These are phyloP conservation scores for Halotydeus destructor DNA, from an alignment of 1,140 invertebrate genomes.

Conservation along the genomic window DNA sequence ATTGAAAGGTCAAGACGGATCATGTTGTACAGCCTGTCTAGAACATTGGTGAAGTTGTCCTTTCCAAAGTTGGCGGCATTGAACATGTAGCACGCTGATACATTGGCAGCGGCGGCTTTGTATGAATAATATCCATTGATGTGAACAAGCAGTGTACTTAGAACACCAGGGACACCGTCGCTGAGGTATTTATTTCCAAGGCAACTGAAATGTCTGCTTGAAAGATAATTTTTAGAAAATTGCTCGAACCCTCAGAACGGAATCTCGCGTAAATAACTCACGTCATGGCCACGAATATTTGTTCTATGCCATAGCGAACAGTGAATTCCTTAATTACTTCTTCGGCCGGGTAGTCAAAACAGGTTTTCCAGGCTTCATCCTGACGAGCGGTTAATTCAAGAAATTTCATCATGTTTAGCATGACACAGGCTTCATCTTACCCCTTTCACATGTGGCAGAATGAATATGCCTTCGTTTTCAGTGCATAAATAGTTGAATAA, in stretches of 20 bases:
- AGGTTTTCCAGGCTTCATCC: conserved; percentile 34
- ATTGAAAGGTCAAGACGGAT: conserved; percentile 32
- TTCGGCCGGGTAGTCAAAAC: conserved; percentile 32
- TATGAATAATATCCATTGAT: conserved; percentile 37
- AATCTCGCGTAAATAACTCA: conserved; percentile 18
- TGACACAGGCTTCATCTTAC: conserved; percentile 14
- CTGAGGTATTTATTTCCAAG: conserved; percentile 35
- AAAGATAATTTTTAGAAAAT: conserved; percentile 4
- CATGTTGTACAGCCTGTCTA: conserved; percentile 34
- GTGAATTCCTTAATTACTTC: conserved; percentile 36
- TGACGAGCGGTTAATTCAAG: background rate
- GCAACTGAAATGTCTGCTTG: conserved; percentile 31
- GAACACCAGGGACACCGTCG: conserved; percentile 31
- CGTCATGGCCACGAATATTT: conserved; percentile 35
- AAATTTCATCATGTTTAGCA: background rate
- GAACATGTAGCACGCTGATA: conserved; percentile 35
- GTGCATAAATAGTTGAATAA: conserved; percentile 29
- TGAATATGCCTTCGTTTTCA: conserved; percentile 23
- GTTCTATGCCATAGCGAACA: conserved; percentile 37
- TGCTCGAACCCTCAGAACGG: no score
- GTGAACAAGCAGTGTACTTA: conserved; percentile 34
- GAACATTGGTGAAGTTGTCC: conserved; percentile 35
- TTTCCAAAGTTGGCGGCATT: conserved; percentile 37
- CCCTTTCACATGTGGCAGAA: conserved; percentile 27
- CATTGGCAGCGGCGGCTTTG: conserved; percentile 29